Conservation (phyloP, 2,113 vertebrate genomes). For the Oreotrochilus melanogaster region DNA sequence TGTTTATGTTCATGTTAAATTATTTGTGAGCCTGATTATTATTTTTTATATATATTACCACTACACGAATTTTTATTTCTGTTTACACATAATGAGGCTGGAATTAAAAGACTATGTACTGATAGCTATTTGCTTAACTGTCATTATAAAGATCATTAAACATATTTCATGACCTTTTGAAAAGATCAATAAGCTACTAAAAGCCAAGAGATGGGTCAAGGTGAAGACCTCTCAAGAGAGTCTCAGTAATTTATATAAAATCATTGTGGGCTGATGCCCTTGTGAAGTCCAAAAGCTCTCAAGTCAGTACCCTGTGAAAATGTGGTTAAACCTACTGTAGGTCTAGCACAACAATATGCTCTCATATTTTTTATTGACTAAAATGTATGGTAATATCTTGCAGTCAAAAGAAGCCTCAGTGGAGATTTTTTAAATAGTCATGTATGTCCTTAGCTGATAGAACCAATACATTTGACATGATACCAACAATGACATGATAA, state of each 20-base stretch:
- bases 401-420: not conserved
- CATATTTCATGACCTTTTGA: not conserved
- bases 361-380: not conserved
- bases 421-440: not conserved
- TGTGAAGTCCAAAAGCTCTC: not conserved
- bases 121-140: not conserved
- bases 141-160: not conserved
- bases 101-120: not conserved
- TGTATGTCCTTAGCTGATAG: not conserved
- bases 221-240: not conserved
- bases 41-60: not conserved
- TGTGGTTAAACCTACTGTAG: not conserved
- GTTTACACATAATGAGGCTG: not conserved
- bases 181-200: not conserved
- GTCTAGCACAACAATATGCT: not conserved
- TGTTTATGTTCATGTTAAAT: not conserved
- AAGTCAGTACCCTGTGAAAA: not conserved
- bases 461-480: not conserved
- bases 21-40: not conserved
- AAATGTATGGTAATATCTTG: rapidly evolving
- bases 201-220: not conserved
- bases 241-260: not conserved
- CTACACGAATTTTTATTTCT: not conserved
- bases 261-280: not conserved
- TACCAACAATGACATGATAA: not conserved